A percentile compares a stretch with the other conserved stretches of the same genome.
Conservation (phyloP, 2,113 vertebrate species). For the Cyphomyrus discorhynchus region DNA sequence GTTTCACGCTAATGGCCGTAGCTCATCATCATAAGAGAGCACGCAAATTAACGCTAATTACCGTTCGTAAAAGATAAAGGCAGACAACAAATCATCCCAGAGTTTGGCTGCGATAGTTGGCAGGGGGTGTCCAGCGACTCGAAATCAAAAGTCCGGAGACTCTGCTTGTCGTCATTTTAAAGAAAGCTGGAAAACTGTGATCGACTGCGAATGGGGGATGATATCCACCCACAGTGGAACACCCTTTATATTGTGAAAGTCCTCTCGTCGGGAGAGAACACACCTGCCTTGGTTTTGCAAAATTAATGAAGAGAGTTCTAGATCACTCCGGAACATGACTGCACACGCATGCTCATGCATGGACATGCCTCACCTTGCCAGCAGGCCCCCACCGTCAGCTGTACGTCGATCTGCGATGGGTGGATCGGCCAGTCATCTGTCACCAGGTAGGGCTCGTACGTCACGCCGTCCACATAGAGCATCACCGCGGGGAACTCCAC, state of each 20-base stretch:
- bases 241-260: constrained; percentile 19
- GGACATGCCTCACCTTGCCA: constrained; percentile 80
- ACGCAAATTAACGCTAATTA: constrained; percentile 13
- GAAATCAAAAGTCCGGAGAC: background rate
- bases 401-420: constrained; percentile 90
- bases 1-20: background rate
- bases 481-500: constrained; percentile 90
- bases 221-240: background rate
- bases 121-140: background rate
- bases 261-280: background rate
- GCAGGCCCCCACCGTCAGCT: constrained; percentile 91
- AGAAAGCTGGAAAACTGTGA: background rate
- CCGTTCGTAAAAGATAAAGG: constrained; percentile 12
- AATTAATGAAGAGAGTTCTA: background rate
- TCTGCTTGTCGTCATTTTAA: background rate
- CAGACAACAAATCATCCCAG: background rate
- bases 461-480: constrained; percentile 87
- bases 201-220: background rate
- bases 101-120: background rate
- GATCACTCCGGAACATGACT: background rate
- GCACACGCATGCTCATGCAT: background rate
- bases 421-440: constrained; percentile 98
- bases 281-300: background rate
- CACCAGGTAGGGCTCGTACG: constrained; percentile 92
- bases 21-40: background rate